Conservation (phyloP, 2,888 invertebrate genomes). For the Perizoma flavofasciatum region DNA sequence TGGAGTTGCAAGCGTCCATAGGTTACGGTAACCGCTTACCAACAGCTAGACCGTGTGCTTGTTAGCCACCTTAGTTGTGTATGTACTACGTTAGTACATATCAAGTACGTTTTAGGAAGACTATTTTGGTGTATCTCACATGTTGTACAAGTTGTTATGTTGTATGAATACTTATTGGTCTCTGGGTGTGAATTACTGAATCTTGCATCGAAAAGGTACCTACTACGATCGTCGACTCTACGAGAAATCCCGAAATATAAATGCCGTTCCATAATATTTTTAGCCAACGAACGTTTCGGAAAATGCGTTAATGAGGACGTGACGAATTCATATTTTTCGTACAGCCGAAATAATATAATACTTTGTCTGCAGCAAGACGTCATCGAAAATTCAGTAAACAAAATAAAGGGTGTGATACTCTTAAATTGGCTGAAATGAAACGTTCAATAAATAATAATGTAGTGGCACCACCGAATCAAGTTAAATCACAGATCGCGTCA, state of each 20-base stretch:
- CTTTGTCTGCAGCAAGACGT: slow-evolving; percentile 4
- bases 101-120: too few relatives aligned
- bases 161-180: too few relatives aligned
- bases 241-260: slow-evolving; percentile 15
- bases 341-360: too few relatives aligned
- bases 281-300: slow-evolving; percentile 5
- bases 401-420: slow-evolving; percentile 44
- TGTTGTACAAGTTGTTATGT: too few relatives aligned
- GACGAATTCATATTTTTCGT: slow-evolving; percentile 1
- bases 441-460: slow-evolving; percentile 51
- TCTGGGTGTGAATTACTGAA: not conserved
- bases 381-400: slow-evolving; percentile 8
- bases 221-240: slow-evolving; percentile 2
- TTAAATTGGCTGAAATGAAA: slow-evolving; percentile 36
- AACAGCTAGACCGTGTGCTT: too few relatives aligned
- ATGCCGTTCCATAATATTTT: slow-evolving; percentile 4
- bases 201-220: not conserved
- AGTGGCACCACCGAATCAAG: slow-evolving; percentile 56
- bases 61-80: too few relatives aligned
- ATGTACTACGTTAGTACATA: too few relatives aligned
- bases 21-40: too few relatives aligned
- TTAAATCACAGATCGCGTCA: slow-evolving; percentile 52
- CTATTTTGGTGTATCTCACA: too few relatives aligned
- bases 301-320: slow-evolving; percentile 24
- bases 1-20: too few relatives aligned